Conservation (phyloP, 2,888 invertebrate genomes). For the Volucella inanis region DNA sequence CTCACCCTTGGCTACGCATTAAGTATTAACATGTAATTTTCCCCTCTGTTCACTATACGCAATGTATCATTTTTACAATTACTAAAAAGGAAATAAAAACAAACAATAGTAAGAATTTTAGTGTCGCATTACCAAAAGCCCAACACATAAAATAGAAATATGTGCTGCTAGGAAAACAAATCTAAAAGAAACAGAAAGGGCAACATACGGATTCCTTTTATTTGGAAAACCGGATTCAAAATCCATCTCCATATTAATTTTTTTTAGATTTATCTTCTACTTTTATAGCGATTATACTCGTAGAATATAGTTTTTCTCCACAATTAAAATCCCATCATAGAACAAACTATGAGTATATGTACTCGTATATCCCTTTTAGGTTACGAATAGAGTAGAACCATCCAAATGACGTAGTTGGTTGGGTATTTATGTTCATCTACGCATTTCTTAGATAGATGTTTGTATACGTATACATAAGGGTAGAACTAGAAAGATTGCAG, state of each 20-base stretch:
- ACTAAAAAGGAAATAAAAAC: slow-evolving; percentile 49
- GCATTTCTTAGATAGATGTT: slow-evolving; percentile 10
- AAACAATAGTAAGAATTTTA: slow-evolving; percentile 28
- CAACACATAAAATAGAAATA: neutral
- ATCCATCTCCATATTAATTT: neutral
- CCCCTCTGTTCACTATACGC: slow-evolving; percentile 8
- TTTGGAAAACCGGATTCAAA: slow-evolving; percentile 19
- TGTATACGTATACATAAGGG: slow-evolving; percentile 10
- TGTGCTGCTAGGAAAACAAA: neutral
- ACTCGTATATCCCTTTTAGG: neutral
- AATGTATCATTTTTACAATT: slow-evolving; percentile 37
- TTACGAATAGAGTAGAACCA: slow-evolving; percentile 8
- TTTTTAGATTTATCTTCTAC: neutral
- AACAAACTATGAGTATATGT: neutral
- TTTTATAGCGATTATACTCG: neutral
- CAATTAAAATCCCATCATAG: slow-evolving; percentile 30
- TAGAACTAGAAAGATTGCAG: slow-evolving; percentile 20
- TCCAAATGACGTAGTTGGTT: slow-evolving; percentile 3
- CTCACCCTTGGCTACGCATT: too few relatives aligned
- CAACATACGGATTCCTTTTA: neutral
- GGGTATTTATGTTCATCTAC: neutral
- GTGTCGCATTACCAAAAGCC: slow-evolving; percentile 38
- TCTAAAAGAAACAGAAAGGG: slow-evolving; percentile 21
- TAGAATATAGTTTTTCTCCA: slow-evolving; percentile 9
- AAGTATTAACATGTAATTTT: slow-evolving; percentile 12